Base-by-base conservation (phyloP, 2,888 invertebrate genomes). In the Quadroppia sp. region DNA sequence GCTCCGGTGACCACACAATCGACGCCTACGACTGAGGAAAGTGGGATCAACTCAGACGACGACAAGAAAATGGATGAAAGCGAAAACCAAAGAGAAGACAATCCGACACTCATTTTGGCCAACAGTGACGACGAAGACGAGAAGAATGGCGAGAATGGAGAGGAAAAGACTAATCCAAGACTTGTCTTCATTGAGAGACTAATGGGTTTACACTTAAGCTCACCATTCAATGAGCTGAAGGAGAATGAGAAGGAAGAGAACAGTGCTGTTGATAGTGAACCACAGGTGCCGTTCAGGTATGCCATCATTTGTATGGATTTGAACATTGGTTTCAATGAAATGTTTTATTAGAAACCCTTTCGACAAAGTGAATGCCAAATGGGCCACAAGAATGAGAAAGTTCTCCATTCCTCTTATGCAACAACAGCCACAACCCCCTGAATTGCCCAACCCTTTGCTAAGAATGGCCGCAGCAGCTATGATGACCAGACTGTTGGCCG, bases 141-240 rank as follows among this genome's bases (percentile, higher is more conserved):
- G 0, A 53, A 40, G 28, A 56, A 3, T 40, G 45, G 45, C 1
- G 56, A 71, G 1, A 56, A 53, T 30, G 36, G 40, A 2, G 67
- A 71, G 1, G 45, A 42, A 11, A 59, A 36, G 40, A 17, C 28
- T 9, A 76, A 76, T 48, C 76, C 76, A 45, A 69, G 75, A 64
- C 69, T 76, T 1, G 70, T 76, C n/a, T 76, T 76, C 59, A 76
- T 76, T 50, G 76, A 76, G 40, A 69, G 76, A 6, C 56, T 76
- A 13, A 76, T 76, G 76, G 76, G 75, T 42, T 32, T 76, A 7
- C 75, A 76, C 69, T 70, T 76, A 25, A 69, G 25, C 25, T 40
- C 69, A 20, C 69, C 69, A 2, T 28, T 69, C 20, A 69, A 69
- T 28, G 45, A 17, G 2, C 42, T 45, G 28, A 23, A 45, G 23